Percentiles rank a stretch among this genome's conserved stretches.
Evolutionary conservation across 2,888 invertebrate species (phyloP).

Genomic region (Enchytraeus crypticus): DNA sequence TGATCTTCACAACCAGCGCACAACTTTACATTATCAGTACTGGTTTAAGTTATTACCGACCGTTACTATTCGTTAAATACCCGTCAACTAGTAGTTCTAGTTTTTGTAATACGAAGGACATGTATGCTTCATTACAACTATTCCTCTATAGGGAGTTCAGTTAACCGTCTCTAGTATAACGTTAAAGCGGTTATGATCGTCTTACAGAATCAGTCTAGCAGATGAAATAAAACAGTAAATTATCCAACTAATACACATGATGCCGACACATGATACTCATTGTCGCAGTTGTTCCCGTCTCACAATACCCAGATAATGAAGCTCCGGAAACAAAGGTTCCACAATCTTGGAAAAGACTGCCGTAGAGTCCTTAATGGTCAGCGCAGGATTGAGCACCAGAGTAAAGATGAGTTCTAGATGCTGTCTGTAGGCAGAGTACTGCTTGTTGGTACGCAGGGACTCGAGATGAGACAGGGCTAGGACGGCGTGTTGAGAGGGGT

Average conservation of each 20-base stretch:
- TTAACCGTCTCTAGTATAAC: background rate
- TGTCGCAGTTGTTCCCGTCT: background rate
- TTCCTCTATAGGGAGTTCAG: background rate
- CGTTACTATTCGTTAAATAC: no score
- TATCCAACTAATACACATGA: no score
- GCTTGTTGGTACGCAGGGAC: conserved; percentile 34
- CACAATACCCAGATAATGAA: conserved; percentile 26
- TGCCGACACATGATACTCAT: no score
- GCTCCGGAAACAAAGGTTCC: conserved; percentile 32
- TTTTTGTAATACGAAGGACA: no score
- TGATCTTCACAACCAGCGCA: no score
- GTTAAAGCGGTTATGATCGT: background rate
- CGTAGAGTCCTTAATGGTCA: conserved; percentile 30
- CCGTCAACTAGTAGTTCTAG: no score
- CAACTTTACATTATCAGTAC: no score
- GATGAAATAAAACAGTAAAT: no score
- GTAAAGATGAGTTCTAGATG: conserved; percentile 24
- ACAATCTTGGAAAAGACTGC: conserved; percentile 30
- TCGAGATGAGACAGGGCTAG: conserved; percentile 32
- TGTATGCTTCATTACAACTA: background rate
- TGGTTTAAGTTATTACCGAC: no score
- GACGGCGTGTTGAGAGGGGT: conserved; percentile 27
- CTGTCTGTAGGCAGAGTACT: conserved; percentile 28
- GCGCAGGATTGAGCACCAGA: conserved; percentile 30
- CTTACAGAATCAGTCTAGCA: no score